These are phyloP conservation scores for Rutpela maculata DNA, from an alignment of 2,888 invertebrate species.

Conservation along the genomic window DNA sequence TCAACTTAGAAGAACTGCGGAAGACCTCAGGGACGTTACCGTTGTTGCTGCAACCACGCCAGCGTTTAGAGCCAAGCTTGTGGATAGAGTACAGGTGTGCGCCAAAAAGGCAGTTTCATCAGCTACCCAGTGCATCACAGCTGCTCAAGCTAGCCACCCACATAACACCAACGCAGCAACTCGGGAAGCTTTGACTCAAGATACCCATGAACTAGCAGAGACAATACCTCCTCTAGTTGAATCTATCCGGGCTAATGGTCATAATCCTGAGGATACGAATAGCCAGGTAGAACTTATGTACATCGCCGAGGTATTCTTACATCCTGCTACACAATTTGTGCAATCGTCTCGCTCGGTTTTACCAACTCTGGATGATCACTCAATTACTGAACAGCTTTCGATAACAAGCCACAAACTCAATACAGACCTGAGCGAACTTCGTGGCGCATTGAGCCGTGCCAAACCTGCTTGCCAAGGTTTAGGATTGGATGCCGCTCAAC, in stretches of 20 bases:
- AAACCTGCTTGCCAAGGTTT: conserved; percentile 83
- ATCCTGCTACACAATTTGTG: conserved; percentile 83
- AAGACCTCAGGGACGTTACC: conserved; percentile 93
- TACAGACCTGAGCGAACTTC: conserved; percentile 73
- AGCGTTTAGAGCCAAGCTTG: conserved; percentile 83
- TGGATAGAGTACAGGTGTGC: conserved; percentile 81
- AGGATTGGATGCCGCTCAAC: conserved; percentile 91
- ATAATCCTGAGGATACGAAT: conserved; percentile 83
- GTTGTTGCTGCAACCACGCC: conserved; percentile 89
- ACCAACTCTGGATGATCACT: conserved; percentile 88
- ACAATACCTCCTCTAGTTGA: conserved; percentile 89
- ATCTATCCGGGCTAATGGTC: conserved; percentile 83
- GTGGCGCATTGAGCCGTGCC: conserved; percentile 71
- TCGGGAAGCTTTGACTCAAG: conserved; percentile 84
- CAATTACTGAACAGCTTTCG: conserved; percentile 84
- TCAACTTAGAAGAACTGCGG: conserved; percentile 90
- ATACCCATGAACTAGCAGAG: conserved; percentile 85
- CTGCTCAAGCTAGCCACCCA: conserved; percentile 87
- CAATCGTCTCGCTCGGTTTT: conserved; percentile 86
- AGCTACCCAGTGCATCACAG: conserved; percentile 93
- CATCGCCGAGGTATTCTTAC: conserved; percentile 88
- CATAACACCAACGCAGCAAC: conserved; percentile 82
- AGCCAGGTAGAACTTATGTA: conserved; percentile 89
- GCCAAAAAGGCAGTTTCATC: conserved; percentile 91
- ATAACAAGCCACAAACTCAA: conserved; percentile 83